Conservation (phyloP, 1,140 invertebrate genomes). For the Dendrolimus punctatus region DNA sequence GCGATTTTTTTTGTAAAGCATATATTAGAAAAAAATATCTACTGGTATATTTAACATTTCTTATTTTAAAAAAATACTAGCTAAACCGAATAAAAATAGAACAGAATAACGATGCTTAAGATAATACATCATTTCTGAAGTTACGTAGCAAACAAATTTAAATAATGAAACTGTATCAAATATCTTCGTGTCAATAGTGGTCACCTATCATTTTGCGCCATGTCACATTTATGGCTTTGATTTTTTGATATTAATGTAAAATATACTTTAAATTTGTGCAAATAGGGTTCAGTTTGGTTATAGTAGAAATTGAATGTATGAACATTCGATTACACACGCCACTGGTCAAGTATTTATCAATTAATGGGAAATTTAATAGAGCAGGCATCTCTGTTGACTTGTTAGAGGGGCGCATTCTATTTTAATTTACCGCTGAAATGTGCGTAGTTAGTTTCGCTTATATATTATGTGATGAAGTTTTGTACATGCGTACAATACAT, state of each 20-base stretch:
- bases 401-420: constrained; percentile 34
- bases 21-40: no score
- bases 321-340: constrained; percentile 64
- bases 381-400: constrained; percentile 38
- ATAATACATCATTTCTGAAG: no score
- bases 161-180: background rate
- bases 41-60: no score
- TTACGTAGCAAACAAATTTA: no score
- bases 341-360: constrained; percentile 67
- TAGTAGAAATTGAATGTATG: constrained; percentile 28
- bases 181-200: background rate
- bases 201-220: background rate
- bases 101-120: no score
- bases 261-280: background rate
- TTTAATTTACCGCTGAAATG: constrained; percentile 25
- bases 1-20: no score
- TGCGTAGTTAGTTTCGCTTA: no score
- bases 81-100: no score
- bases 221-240: no score
- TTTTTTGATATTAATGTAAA: background rate
- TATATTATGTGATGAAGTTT: no score
- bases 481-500: no score
- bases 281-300: constrained; percentile 6
- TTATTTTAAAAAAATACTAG: no score
- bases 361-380: constrained; percentile 63